Conservation (phyloP, 2,113 vertebrate species). For the Ammodramus savannarum region DNA sequence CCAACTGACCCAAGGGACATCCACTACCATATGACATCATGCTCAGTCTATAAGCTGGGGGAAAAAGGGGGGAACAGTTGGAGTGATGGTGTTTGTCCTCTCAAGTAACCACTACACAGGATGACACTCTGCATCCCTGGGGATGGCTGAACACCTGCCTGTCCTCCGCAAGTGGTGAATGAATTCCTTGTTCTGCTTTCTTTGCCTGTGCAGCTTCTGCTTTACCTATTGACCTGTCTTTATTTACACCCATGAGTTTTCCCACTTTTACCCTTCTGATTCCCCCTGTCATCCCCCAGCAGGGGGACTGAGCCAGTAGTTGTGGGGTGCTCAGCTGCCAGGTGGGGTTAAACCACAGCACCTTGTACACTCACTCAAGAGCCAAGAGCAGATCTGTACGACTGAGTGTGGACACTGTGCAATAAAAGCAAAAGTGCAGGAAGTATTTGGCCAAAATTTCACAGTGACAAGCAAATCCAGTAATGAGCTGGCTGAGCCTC, state of each 20-base stretch:
- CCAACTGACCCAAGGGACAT: not conserved
- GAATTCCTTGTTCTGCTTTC: not conserved
- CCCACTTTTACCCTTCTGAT: not conserved
- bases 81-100: not conserved
- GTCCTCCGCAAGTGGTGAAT: not conserved
- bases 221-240: not conserved
- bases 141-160: not conserved
- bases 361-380: not conserved
- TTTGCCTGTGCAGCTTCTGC: not conserved
- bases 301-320: not conserved
- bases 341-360: not conserved
- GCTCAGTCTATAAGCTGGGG: not conserved
- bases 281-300: accelerated
- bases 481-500: not conserved
- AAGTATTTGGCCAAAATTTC: not conserved
- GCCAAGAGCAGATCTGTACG: not conserved
- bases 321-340: not conserved
- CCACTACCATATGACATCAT: not conserved
- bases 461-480: not conserved
- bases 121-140: not conserved
- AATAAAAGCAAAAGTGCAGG: not conserved
- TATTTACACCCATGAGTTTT: not conserved
- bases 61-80: not conserved
- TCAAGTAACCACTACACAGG: not conserved
- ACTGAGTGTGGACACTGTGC: not conserved